These are phyloP conservation scores for Momotus momota DNA, from an alignment of 2,797 vertebrate genomes.

Conservation along the genomic window DNA sequence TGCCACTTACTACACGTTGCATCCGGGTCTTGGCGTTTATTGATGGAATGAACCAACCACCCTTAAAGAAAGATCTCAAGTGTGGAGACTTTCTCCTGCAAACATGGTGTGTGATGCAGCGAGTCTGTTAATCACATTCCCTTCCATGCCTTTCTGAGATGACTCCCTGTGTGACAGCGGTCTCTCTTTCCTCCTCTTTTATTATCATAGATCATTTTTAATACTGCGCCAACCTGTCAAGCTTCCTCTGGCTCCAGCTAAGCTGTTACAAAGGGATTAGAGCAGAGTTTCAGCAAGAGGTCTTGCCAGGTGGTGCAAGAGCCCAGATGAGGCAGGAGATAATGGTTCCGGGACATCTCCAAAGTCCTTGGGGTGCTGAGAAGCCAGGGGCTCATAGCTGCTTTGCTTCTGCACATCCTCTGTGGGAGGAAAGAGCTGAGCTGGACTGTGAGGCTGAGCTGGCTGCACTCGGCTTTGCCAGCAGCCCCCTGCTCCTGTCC, in stretches of 20 bases:
- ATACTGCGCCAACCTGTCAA: neutral
- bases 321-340: accelerated
- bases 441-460: accelerated
- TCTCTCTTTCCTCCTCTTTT: neutral
- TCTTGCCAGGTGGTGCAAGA: neutral
- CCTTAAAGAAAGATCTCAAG: neutral
- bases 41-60: accelerated
- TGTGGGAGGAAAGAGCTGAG: neutral
- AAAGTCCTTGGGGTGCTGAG: too few species aligned
- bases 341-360: neutral
- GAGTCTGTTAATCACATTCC: neutral
- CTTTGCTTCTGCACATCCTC: too few species aligned
- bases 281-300: neutral
- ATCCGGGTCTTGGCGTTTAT: accelerated
- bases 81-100: accelerated
- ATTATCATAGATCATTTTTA: neutral
- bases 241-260: neutral
- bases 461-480: accelerated
- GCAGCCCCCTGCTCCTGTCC: neutral
- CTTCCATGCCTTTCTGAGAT: neutral
- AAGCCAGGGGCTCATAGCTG: too few species aligned
- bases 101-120: neutral
- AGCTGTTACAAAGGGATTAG: neutral
- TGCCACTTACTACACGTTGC: accelerated
- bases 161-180: neutral